Evolutionary conservation across 2,113 vertebrate species (phyloP), one percentile per base, ranked within the genome.

Genomic region (Periophthalmus modestus): DNA sequence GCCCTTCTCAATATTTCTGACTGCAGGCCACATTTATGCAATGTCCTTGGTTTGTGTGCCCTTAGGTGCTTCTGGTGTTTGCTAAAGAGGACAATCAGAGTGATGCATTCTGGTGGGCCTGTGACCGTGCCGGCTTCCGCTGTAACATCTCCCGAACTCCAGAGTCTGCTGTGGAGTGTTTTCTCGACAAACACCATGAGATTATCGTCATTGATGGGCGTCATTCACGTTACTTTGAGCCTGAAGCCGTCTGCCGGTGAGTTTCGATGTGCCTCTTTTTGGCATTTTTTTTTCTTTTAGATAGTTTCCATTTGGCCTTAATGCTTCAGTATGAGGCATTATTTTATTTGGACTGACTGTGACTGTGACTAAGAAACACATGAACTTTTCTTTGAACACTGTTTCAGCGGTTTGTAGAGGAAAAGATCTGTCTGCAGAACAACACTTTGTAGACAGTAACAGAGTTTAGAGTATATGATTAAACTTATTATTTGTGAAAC

Each of bases 21-120:
- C 18, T n/a, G 52, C 6, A 2, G 16, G 16, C 48, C 48, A 50
- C 48, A 16, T 3, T 50, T 15, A 15, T 47, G 28, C 28, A 28
- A 3, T 28, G 28, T 28, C 28, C 7, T 10, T 47, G 19, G 43
- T 19, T 28, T 9, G 16, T 69, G 47, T 74, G 67, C 84, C 48
- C 66, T 63, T 92, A 99, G 97, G 97, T 99, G 88, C 91, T 99
- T 89, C 92, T 99, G 78, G 93, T 98, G 72, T 99, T 99, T 79
- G 95, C 95, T 23, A 97, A 97, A 86, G 97, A 98, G 91, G 97
- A 99, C 82, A 95, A 91, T 82, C 97, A 99, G 82, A 98, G 97
- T 23, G 96, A 98, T 75, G 96, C 95, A 2, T 96, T 99, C 89
- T 98, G 96, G 96, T 97, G 97, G 97, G 97, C 97, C 71, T 98